Evolutionary conservation across 2,797 vertebrate species (phyloP).

Genomic region (Sebastes itinus): DNA sequence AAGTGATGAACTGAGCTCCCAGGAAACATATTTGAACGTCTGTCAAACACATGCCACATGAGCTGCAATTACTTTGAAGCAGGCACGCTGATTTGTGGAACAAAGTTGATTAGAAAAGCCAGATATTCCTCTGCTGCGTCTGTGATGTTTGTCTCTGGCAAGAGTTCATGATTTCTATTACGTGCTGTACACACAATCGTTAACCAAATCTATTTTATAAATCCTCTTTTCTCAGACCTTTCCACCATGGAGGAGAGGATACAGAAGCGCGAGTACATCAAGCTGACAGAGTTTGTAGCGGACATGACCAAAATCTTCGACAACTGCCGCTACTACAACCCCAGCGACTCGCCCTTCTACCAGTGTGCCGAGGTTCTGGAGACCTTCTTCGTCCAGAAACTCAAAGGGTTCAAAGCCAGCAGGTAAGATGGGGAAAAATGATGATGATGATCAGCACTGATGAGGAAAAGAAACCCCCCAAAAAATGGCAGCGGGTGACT

Average conservation of each 20-base stretch:
- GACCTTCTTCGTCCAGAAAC: slow-evolving; percentile 98
- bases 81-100: slow-evolving; percentile 33
- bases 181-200: not conserved
- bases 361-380: slow-evolving; percentile 97
- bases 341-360: slow-evolving; percentile 96
- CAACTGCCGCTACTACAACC: slow-evolving; percentile 99
- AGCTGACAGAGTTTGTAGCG: slow-evolving; percentile 96
- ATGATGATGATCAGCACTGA: not conserved
- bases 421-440: slow-evolving; percentile 83
- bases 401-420: slow-evolving; percentile 99
- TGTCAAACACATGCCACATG: slow-evolving; percentile 55
- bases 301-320: slow-evolving; percentile 99
- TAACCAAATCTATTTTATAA: not conserved
- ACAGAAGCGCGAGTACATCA: slow-evolving; percentile 92
- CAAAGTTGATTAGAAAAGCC: slow-evolving; percentile 20
- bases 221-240: slow-evolving; percentile 82
- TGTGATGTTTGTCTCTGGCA: slow-evolving; percentile 18
- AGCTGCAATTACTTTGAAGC: slow-evolving; percentile 51
- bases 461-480: not conserved
- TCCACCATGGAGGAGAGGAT: slow-evolving; percentile 96
- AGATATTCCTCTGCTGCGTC: slow-evolving; percentile 28
- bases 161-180: not conserved
- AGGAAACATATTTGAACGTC: slow-evolving; percentile 45
- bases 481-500: not conserved
- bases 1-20: slow-evolving; percentile 52